Percentiles rank a stretch among this genome's conserved stretches.
phyloP scores from a whole-genome alignment of 2,113 vertebrate genomes.

The Haplotaxodon microlepis region DNA sequence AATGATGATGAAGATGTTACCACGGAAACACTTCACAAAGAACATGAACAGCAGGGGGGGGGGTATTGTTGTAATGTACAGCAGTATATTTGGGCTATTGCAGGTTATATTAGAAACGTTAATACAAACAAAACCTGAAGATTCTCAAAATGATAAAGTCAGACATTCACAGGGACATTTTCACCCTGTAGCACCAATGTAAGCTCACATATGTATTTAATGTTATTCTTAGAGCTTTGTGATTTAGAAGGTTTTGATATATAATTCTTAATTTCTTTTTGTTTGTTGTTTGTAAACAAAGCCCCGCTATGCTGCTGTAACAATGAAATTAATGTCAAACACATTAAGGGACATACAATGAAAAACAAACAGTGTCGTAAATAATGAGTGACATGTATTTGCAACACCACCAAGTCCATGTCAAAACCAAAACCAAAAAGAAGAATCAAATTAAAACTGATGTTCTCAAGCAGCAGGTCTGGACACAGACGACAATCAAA shows the following conservation, averaged over 20 bases:
- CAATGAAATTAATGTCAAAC: neutral
- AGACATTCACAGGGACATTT: neutral
- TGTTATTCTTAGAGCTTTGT: neutral
- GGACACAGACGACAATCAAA: neutral
- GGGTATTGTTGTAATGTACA: neutral
- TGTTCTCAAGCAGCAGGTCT: neutral
- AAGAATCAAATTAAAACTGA: neutral
- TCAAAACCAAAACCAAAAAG: neutral
- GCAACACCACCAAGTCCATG: neutral
- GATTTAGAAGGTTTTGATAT: neutral
- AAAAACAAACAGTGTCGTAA: neutral
- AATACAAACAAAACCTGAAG: neutral
- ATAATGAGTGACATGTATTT: neutral
- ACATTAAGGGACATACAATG: neutral
- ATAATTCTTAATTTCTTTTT: neutral
- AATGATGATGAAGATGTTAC: too few species aligned
- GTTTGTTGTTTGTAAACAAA: neutral
- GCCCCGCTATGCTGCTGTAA: neutral
- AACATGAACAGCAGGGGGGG: rapidly evolving
- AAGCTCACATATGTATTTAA: rapidly evolving
- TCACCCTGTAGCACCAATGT: neutral
- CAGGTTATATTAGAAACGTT: neutral
- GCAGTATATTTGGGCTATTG: neutral
- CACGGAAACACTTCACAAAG: neutral
- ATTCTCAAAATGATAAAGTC: neutral